Conservation (phyloP, 2,113 vertebrate genomes). For the Piliocolobus tephrosceles region DNA sequence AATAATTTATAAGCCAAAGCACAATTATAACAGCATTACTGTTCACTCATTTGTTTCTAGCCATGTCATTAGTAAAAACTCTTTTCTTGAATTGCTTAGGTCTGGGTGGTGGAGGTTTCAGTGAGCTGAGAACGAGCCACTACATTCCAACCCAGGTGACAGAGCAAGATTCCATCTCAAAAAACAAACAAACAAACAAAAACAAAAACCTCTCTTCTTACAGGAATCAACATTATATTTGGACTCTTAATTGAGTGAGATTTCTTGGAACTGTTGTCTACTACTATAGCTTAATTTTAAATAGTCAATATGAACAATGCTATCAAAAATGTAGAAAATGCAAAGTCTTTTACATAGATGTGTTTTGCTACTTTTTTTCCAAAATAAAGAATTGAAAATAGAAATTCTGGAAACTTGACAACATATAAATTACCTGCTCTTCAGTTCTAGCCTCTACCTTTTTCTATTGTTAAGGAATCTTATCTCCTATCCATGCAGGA, state of each 20-base stretch:
- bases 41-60: neutral
- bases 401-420: neutral
- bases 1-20: neutral
- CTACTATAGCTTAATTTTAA: conserved; percentile 11
- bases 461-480: neutral
- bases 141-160: no score
- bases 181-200: no score
- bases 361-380: neutral
- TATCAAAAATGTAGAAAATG: neutral
- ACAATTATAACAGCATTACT: neutral
- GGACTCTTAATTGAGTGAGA: neutral
- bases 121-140: no score
- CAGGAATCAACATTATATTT: conserved; percentile 1
- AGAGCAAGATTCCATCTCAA: no score
- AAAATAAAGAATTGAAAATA: neutral
- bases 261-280: neutral
- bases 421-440: neutral
- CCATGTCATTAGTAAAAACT: neutral
- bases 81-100: neutral
- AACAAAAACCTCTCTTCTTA: neutral
- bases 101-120: no score
- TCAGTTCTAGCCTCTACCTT: neutral
- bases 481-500: neutral
- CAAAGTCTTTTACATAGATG: neutral
- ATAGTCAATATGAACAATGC: neutral